These are phyloP conservation scores for Periphyllus acericola DNA, from an alignment of 2,888 invertebrate species.

Conservation along the genomic window DNA sequence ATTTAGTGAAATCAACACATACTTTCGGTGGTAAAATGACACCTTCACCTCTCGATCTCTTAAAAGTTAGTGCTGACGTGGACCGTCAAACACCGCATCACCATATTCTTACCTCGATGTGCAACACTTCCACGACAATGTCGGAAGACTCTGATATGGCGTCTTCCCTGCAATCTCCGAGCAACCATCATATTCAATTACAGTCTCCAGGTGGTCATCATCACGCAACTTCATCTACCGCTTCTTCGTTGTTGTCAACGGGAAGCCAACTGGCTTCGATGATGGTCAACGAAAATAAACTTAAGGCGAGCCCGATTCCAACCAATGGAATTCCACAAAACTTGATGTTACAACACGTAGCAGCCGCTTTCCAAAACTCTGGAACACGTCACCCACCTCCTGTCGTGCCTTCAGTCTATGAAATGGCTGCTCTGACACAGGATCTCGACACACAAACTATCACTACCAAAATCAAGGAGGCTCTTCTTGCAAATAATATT, in stretches of 20 bases:
- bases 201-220: constrained; percentile 51
- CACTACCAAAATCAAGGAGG: constrained; percentile 97
- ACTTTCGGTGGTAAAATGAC: constrained; percentile 63
- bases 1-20: constrained; percentile 64
- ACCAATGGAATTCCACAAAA: constrained; percentile 54
- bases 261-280: constrained; percentile 48
- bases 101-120: constrained; percentile 59
- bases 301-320: constrained; percentile 37
- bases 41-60: constrained; percentile 62
- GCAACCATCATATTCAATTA: constrained; percentile 55
- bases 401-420: constrained; percentile 94
- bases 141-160: constrained; percentile 58
- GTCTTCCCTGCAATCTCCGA: constrained; percentile 51
- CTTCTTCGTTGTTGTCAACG: constrained; percentile 25
- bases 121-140: constrained; percentile 62
- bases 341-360: constrained; percentile 69
- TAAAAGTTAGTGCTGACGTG: constrained; percentile 61
- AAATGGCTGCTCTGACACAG: constrained; percentile 95
- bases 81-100: constrained; percentile 63
- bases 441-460: constrained; percentile 96
- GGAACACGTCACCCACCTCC: constrained; percentile 73
- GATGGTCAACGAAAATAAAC: constrained; percentile 54
- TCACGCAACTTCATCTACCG: constrained; percentile 38
- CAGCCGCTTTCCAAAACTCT: constrained; percentile 75
- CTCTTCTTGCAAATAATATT: constrained; percentile 94